Conservation (phyloP, 2,888 invertebrate genomes). For the Drosophila histrio region DNA sequence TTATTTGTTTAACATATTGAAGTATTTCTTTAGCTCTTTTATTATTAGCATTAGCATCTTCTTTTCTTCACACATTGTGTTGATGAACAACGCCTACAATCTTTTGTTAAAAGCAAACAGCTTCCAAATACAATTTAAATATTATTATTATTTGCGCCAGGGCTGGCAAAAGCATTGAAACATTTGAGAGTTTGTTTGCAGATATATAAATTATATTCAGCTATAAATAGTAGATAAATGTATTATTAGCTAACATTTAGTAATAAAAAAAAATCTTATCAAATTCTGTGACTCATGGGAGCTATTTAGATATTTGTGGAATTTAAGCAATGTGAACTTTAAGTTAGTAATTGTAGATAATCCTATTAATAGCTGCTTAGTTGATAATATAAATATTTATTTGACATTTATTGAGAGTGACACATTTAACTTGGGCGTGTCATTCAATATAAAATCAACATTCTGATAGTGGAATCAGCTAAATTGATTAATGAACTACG, state of each 20-base stretch:
- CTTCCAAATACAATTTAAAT: not conserved
- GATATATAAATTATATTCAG: too few relatives aligned
- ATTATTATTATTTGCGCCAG: not conserved
- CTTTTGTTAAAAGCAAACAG: constrained; percentile 2
- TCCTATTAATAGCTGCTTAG: not conserved
- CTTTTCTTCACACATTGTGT: not conserved
- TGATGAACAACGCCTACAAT: constrained; percentile 20
- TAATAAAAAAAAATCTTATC: not conserved
- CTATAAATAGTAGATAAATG: too few relatives aligned
- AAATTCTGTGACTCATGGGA: too few relatives aligned
- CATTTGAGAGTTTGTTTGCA: too few relatives aligned
- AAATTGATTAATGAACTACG: not conserved
- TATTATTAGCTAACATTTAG: too few relatives aligned
- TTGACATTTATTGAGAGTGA: not conserved
- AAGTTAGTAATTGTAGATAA: not conserved
- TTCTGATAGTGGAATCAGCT: not conserved
- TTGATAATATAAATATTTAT: not conserved
- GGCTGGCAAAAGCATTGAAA: not conserved
- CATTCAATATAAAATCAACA: not conserved
- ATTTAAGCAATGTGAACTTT: not conserved
- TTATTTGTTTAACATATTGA: not conserved
- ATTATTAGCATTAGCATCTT: constrained; percentile 10
- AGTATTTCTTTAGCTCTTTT: not conserved
- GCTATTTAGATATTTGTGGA: not conserved
- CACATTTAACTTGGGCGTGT: not conserved